Base-by-base conservation (phyloP, 1,140 invertebrate genomes). In the Batillaria attramentaria region DNA sequence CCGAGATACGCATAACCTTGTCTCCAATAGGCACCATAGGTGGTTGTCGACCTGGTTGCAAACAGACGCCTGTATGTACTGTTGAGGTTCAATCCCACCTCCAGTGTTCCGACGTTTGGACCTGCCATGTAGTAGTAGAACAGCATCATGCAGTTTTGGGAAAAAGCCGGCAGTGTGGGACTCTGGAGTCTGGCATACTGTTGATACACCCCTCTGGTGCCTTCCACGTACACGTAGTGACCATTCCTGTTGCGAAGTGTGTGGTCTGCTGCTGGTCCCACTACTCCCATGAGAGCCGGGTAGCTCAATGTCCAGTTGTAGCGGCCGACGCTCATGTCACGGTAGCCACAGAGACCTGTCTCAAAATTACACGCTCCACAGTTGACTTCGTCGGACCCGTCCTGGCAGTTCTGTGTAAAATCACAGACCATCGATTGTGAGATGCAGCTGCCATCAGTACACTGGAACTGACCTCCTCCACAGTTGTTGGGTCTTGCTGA, bases 61-160 rank as follows among this genome's bases (percentile, higher is more conserved):
- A 72, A 81, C 18, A 81, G 80, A 41, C 37, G 42, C 24, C 69
- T 74, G 41, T 80, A 85, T 24, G 80, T 73, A n/a, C n/a, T 39
- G 37, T 72, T 79, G 33, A 10, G 16, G 16, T 18, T 65, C 18
- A 75, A 2, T 31, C 73, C 73, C 33, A 60, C 54, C 37, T 75
- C 50, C 24, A 75, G 39, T 3, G 35, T 41, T 3, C 50, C 54
- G 33, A 70, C 42, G 28, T 79, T 50, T 6, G 54, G 46, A 95
- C 95, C 84, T 92, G 46, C 94, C 94, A 96, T 95, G 84, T 95
- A 94, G 84, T 91, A 94, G 91, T 92, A 96, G 86, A 96, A 95
- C 28, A 79, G 73, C 81, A 90, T 86, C 62, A 86, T 83, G 79
- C 89, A 90, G 1, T 75, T 79, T 10, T 57, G 66, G 37, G 85